A percentile compares a stretch with the other conserved stretches of the same genome.
Conservation (phyloP, 2,113 vertebrate species). For the Aspidoscelis tigris region DNA sequence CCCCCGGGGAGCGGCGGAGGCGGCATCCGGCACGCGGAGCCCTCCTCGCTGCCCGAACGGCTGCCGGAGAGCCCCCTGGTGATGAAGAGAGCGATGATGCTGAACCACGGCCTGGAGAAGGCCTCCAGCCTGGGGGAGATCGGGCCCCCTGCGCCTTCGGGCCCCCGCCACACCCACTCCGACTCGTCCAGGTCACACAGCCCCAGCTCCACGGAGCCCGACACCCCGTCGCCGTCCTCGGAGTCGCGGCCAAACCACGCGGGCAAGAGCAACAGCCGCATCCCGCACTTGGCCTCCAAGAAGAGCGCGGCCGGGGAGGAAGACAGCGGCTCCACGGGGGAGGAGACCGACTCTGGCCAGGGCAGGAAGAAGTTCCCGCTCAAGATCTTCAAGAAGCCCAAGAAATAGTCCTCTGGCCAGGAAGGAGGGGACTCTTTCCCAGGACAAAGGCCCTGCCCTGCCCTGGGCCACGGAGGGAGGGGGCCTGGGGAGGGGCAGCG, state of each 20-base stretch:
- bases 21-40: constrained; percentile 78
- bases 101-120: constrained; percentile 82
- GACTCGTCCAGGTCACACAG: constrained; percentile 93
- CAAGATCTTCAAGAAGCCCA: constrained; percentile 98
- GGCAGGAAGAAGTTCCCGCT: constrained; percentile 96
- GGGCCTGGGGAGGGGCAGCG: background rate
- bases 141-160: constrained; percentile 61
- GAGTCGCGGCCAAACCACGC: constrained; percentile 74
- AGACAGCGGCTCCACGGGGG: constrained; percentile 90
- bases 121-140: constrained; percentile 88
- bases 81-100: constrained; percentile 80
- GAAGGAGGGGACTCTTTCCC: background rate
- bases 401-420: constrained; percentile 77
- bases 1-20: constrained; percentile 79
- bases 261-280: constrained; percentile 80
- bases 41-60: constrained; percentile 66
- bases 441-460: background rate
- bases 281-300: constrained; percentile 93
- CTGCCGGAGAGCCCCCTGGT: constrained; percentile 83
- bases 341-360: constrained; percentile 90
- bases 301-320: constrained; percentile 87
- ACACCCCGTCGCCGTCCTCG: constrained; percentile 85
- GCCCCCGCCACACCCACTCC: constrained; percentile 72
- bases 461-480: background rate
- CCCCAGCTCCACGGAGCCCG: constrained; percentile 93